Evolutionary conservation across 2,888 invertebrate species (phyloP), one percentile per base, ranked within the genome.

Genomic region (Pardosa pseudoannulata): DNA sequence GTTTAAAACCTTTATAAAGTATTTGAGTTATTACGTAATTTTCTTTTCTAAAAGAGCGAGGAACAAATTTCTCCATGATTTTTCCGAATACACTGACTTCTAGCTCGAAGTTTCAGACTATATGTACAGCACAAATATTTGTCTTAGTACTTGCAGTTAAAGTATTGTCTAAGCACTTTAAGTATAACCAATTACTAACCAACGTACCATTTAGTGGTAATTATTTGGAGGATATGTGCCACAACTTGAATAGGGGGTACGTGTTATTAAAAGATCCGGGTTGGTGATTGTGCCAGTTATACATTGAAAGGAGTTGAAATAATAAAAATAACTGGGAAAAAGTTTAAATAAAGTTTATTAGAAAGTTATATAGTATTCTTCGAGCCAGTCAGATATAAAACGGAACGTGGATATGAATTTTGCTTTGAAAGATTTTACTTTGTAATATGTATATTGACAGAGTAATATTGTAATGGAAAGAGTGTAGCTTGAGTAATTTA

Each of bases 61-160:
- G 83, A 85, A 85, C 83, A 85, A 85, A 85, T 65, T 73, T 78
- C 65, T 78, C 27, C 39, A 56, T 67, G 67, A 32, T 32, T 67
- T 32, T 67, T 32, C 67, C 67, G 67, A 67, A 19, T 32, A 67
- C 67, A 56, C 32, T 67, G 67, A 67, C n/a, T 31, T 67, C 23
- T 67, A 32, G 67, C 67, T 67, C 67, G 67, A 36, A 32, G 67
- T 67, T 67, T 31, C 67, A 32, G 23, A 23, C 7, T 19, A 11
- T 67, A 67, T 31, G 67, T 67, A 36, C 67, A 32, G 67, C 67
- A 67, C 67, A 32, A n/a, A 19, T 23, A 23, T 56, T 56, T 56
- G 56, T 56, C 23, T 16, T 56, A 56, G 56, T 56, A 23, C 19
- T 56, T 56, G 56, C 56, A 56, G 56, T 23, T 23, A 56, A 56